Percentiles rank a stretch among this genome's conserved stretches.
phyloP scores from a whole-genome alignment of 2,888 invertebrate genomes.

The Limnephilus marmoratus region DNA sequence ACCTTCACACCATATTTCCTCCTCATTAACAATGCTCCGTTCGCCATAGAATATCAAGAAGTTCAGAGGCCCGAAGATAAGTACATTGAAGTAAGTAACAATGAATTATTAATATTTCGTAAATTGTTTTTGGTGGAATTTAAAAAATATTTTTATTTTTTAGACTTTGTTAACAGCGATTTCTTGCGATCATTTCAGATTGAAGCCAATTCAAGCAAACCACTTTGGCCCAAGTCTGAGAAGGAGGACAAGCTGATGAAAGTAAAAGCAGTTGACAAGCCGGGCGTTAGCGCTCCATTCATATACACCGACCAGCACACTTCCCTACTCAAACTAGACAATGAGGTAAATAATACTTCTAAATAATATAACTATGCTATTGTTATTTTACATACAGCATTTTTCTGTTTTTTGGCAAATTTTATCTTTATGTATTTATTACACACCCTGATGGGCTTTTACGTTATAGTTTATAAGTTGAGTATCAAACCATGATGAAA shows the following conservation, averaged over 20 bases:
- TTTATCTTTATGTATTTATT: too few species aligned
- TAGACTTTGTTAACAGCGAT: not conserved
- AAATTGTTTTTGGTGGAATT: not conserved
- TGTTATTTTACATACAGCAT: too few species aligned
- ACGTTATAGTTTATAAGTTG: too few species aligned
- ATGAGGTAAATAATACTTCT: constrained; percentile 78
- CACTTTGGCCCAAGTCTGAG: constrained; percentile 91
- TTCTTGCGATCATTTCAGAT: constrained; percentile 69
- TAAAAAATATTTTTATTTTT: not conserved
- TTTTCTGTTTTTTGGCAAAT: too few species aligned
- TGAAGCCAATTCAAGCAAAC: constrained; percentile 81
- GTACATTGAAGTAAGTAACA: constrained; percentile 77
- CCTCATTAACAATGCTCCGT: constrained; percentile 91
- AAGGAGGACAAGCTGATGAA: constrained; percentile 82
- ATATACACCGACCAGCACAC: constrained; percentile 91
- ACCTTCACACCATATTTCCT: constrained; percentile 96
- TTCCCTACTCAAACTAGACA: constrained; percentile 86
- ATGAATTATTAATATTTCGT: too few species aligned
- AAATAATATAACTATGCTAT: too few species aligned
- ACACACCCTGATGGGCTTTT: too few species aligned
- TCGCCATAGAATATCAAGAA: constrained; percentile 88
- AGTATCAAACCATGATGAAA: too few species aligned
- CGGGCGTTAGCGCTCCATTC: constrained; percentile 85
- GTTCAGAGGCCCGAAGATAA: constrained; percentile 84
- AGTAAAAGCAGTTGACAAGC: constrained; percentile 81